phyloP scores from a whole-genome alignment of 53 echinoderm and acorn worm species.

The Echinometra lucunter region DNA sequence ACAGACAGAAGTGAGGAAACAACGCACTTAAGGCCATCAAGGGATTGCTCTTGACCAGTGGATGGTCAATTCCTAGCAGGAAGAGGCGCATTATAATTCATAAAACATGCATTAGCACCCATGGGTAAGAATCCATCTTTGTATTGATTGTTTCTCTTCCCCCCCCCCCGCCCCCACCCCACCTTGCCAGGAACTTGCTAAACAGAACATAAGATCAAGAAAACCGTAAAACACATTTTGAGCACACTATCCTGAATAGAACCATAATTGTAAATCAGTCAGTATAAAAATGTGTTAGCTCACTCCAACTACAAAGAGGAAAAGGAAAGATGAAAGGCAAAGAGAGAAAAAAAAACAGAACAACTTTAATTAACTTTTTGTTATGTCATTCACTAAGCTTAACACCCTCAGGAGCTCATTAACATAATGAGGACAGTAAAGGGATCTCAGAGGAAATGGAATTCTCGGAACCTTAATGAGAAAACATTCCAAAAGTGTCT shows the following conservation, averaged over 20 bases:
- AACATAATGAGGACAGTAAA: not conserved
- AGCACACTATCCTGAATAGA: no score
- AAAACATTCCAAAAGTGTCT: not conserved
- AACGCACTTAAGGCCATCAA: not conserved
- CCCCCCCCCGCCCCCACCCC: no score
- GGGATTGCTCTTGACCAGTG: not conserved
- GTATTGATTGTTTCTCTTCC: not conserved
- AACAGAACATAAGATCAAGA: not conserved
- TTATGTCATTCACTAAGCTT: not conserved
- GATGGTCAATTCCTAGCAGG: not conserved
- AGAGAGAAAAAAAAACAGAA: not conserved
- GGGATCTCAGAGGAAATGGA: not conserved
- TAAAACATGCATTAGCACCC: not conserved
- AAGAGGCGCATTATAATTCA: no score
- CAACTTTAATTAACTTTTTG: not conserved
- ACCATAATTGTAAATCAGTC: no score
- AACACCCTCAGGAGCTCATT: not conserved
- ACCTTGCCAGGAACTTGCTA: not conserved
- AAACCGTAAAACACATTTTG: not conserved
- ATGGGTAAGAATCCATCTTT: not conserved
- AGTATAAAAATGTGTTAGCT: no score
- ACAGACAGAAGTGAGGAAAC: not conserved
- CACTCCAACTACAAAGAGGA: not conserved
- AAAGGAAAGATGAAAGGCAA: not conserved
- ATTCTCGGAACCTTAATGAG: not conserved